A percentile compares a stretch with the other conserved stretches of the same genome.
Conservation (phyloP, 2,113 vertebrate species). For the Recurvirostra avosetta region DNA sequence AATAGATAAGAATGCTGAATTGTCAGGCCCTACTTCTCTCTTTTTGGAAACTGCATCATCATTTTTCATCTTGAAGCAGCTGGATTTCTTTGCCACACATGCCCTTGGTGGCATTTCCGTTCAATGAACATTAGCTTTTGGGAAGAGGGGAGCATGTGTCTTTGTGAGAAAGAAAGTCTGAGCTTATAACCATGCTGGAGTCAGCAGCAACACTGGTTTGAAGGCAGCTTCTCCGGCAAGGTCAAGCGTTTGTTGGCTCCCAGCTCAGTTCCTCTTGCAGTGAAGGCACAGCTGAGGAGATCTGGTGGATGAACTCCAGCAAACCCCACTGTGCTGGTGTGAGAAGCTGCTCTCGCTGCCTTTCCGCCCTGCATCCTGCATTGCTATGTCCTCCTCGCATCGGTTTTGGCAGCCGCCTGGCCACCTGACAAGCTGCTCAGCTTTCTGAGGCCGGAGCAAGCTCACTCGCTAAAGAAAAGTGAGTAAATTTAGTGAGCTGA, state of each 20-base stretch:
- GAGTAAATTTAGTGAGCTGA: neutral
- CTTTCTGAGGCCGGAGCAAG: neutral
- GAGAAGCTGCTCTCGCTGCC: neutral
- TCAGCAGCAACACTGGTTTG: neutral
- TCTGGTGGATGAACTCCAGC: neutral
- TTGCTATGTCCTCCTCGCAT: fast-evolving
- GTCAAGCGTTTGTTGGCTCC: neutral
- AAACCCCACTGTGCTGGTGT: neutral
- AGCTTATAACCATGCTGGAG: fast-evolving
- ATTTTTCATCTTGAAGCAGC: neutral
- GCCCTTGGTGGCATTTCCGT: neutral
- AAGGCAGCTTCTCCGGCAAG: neutral
- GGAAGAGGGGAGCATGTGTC: neutral
- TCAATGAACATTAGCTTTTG: neutral
- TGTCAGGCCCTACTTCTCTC: neutral
- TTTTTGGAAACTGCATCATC: neutral
- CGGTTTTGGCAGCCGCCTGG: neutral
- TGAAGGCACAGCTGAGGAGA: neutral
- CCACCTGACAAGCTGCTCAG: neutral
- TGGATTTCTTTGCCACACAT: neutral
- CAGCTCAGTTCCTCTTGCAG: neutral
- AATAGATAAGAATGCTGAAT: neutral
- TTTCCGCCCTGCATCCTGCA: neutral
- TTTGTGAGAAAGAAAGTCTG: neutral
- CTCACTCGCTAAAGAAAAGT: neutral